Evolutionary conservation across 2,797 vertebrate genomes (phyloP).

Genomic region (Gambelia wislizenii): DNA sequence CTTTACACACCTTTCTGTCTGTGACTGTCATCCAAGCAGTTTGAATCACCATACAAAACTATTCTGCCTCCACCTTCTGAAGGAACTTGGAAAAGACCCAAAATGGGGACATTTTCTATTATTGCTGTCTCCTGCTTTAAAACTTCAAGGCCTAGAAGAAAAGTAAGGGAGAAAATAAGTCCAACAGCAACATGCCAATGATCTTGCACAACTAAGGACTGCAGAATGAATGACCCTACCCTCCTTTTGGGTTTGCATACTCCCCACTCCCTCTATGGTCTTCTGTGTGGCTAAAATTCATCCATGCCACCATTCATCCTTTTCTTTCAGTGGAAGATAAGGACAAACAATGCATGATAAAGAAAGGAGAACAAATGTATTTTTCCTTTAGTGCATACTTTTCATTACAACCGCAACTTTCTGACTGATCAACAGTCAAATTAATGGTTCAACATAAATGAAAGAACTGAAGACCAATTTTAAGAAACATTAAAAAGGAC

Average conservation of each 20-base stretch:
- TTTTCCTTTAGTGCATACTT: background rate
- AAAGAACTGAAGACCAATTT: constrained; percentile 7
- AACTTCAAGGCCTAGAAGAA: constrained; percentile 90
- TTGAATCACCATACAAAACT: constrained; percentile 95
- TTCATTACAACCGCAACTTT: background rate
- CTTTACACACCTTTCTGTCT: constrained; percentile 91
- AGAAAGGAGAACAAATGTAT: background rate
- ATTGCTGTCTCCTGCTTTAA: constrained; percentile 94
- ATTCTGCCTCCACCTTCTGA: constrained; percentile 93
- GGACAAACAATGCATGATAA: background rate
- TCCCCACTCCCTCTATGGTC: too few relatives aligned
- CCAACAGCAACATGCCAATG: background rate
- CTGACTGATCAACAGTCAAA: background rate
- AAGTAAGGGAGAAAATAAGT: constrained; percentile 19
- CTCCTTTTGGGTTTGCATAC: too few relatives aligned
- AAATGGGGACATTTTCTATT: constrained; percentile 92
- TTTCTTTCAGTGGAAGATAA: constrained; percentile 14
- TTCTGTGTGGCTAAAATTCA: background rate
- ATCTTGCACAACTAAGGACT: background rate
- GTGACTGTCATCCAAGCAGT: constrained; percentile 98
- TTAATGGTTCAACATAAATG: background rate
- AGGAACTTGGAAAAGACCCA: constrained; percentile 94
- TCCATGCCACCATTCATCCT: background rate
- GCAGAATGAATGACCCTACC: background rate
- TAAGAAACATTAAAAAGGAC: background rate